Base-by-base conservation (phyloP, 2,113 vertebrate species). In the Columba janthina region DNA sequence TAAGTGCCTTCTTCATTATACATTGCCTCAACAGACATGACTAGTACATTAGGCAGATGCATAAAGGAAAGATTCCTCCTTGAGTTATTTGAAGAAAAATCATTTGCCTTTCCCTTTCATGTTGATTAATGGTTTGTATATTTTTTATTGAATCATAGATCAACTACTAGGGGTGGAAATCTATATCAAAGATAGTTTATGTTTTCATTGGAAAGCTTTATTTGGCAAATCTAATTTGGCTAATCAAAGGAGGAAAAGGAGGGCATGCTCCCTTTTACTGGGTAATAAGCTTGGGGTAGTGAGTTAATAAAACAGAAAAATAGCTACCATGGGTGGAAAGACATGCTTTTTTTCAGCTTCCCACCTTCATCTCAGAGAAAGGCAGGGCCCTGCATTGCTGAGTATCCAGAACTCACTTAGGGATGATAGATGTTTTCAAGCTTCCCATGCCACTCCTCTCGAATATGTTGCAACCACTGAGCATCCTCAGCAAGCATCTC, bases 221-320 rank as follows among this genome's bases (percentile, higher is more conserved):
- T 75, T 66, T 85, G 29, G 44, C 38, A 90, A 89, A 72, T 65
- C 12, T 78, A 60, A 84, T 90, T 53, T 75, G 51, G 5, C 5
- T 77, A 80, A 84, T 79, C 87, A 82, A 91, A 94, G 20, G 31
- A 65, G 29, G 54, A 42, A 56, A 92, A 89, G 12, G 50, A 73
- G 24, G 81, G 22, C 15, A 38, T 0, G 0, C 2, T 61, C 19
- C 38, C 12, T 93, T 58, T 85, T 65, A 72, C 40, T 69, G 40
- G 54, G 24, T 12, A 91, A 72, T 65, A 86, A 94, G 42, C 5
- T 14, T 10, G 3, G 6, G 6, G 3, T 10, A 56, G 14, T 8
- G 13, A 65, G 29, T 36, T 48, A 65, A 61, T 75, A 89, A 87
- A 89, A 61, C 17, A 69, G 21, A 53, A 65, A 62, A 65, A 57